Base-by-base conservation (phyloP, 2,113 vertebrate genomes). In the Numenius arquata region DNA sequence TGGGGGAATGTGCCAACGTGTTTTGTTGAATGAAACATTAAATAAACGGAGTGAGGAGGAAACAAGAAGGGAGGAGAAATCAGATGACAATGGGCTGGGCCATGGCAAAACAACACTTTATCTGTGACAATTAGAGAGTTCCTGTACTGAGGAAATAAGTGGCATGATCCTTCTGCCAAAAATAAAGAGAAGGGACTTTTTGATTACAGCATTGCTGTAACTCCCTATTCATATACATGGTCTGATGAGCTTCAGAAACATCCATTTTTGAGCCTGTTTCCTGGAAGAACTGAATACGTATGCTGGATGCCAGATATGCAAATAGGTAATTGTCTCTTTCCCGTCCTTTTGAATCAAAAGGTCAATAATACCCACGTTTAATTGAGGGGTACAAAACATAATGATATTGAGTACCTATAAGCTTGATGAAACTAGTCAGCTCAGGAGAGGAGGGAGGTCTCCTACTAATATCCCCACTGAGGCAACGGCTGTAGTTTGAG, bases 141-240 rank as follows among this genome's bases (percentile, higher is more conserved):
- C 38, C 7, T 71, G 22, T 74, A 12, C 32, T 48, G 27, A 5
- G 30, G 30, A 89, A 78, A 63, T 45, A 52, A 48, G 20, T 43
- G 61, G 6, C 11, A 15, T 8, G 3, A 4, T 36, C 10, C 4
- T 34, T 52, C 32, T 81, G 19, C 7, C 13, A 56, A 20, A 1
- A 36, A 26, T 26, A 23, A 9, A 56, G 10, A 59, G 25, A 62
- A 65, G 9, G 8, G 21, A 38, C 2, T 70, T 73, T 45, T 56
- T 52, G 43, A 20, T 26, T 43, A 6, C 36, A 74, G 9, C 22
- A 17, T 5, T 55, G 13, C 47, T 63, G 13, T 30, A 71, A 72
- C 6, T 89, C 15, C 4, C 5, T 0, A 0, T 71, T 87, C 34
- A 8, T 23, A 26, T 3, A 2, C 16, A 6, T 19, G 26, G 19